These are phyloP conservation scores for Oreochromis tanganicae DNA, from an alignment of 2,113 vertebrate genomes.

Conservation along the genomic window DNA sequence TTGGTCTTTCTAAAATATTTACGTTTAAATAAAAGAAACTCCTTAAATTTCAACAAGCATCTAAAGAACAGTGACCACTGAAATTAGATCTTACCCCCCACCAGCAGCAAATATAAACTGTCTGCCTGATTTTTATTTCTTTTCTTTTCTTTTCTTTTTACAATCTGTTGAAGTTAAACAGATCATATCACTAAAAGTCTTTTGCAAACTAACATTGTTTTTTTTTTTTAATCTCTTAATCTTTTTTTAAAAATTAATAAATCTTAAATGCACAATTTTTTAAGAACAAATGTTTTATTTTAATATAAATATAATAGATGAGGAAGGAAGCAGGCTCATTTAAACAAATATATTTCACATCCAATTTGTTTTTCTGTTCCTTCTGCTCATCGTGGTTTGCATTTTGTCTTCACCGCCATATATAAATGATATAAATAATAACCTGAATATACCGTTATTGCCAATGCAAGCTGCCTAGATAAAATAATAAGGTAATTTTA, in stretches of 20 bases:
- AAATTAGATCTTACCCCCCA: background rate
- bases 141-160: background rate
- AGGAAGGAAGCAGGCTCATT: accelerated
- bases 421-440: background rate
- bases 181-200: background rate
- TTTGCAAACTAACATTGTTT: background rate
- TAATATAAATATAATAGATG: background rate
- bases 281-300: background rate
- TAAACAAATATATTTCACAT: background rate
- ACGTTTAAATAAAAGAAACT: background rate
- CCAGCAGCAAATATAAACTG: background rate
- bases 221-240: background rate
- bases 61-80: background rate
- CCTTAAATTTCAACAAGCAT: background rate
- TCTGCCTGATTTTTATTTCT: background rate
- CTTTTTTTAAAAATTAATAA: background rate
- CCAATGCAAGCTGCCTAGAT: background rate
- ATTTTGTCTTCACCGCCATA: background rate
- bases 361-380: background rate
- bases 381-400: background rate
- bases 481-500: background rate
- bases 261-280: background rate
- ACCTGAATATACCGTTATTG: background rate
- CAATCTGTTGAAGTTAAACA: background rate
- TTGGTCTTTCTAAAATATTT: background rate